Conservation (phyloP, 2,888 invertebrate genomes). For the Selenia dentaria region DNA sequence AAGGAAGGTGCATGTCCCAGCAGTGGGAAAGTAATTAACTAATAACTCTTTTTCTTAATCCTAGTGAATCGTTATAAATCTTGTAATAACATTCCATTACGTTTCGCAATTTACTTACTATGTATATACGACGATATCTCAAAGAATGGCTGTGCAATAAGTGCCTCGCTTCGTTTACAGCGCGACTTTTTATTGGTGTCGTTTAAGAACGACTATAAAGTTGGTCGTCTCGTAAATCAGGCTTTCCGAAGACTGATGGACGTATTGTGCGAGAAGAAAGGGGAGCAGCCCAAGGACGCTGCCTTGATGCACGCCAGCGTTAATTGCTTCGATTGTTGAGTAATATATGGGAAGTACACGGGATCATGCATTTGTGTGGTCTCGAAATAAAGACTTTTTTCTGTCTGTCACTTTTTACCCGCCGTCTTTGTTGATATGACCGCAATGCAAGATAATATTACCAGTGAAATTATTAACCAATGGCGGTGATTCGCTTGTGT, state of each 20-base stretch:
- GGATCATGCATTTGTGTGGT: conserved; percentile 1
- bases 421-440: too few species aligned
- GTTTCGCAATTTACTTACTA: conserved; percentile 1
- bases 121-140: conserved; percentile 29
- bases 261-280: conserved; percentile 34
- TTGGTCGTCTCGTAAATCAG: conserved; percentile 70
- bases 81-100: too few species aligned
- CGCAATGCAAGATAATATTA: too few species aligned
- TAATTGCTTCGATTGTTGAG: conserved; percentile 27
- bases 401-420: too few species aligned
- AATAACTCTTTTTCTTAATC: too few species aligned
- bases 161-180: conserved; percentile 60
- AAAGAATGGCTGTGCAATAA: conserved; percentile 56
- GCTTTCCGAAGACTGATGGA: conserved; percentile 56
- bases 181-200: conserved; percentile 76
- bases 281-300: conserved; percentile 37
- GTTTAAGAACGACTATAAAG: conserved; percentile 73
- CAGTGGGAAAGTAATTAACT: too few species aligned
- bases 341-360: conserved; percentile 9
- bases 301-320: conserved; percentile 37
- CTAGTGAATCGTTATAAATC: conserved; percentile 9
- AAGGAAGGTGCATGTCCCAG: too few species aligned
- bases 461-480: too few species aligned
- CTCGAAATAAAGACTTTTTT: too few species aligned
- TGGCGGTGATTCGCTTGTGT: too few species aligned